Evolutionary conservation across 2,797 vertebrate genomes (phyloP).

Genomic region (Capromys pilorides): DNA sequence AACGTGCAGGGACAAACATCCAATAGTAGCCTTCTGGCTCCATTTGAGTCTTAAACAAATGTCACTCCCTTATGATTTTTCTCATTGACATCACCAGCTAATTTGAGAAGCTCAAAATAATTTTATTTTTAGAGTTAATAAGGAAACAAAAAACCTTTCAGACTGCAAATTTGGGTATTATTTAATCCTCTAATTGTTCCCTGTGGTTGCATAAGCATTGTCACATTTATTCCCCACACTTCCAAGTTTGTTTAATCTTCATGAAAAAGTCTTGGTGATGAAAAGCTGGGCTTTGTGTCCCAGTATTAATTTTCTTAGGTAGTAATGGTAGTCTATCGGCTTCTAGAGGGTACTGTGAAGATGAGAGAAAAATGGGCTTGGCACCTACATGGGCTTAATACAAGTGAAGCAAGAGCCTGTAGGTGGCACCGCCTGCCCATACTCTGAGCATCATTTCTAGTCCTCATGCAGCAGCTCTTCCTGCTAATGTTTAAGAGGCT

Average conservation of each 20-base stretch:
- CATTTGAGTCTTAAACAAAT: background rate
- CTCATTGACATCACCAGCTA: no score
- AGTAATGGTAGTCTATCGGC: background rate
- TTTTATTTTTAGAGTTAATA: no score
- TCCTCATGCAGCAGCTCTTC: no score
- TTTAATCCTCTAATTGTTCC: conserved; percentile 10
- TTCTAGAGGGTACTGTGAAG: background rate
- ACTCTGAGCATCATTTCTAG: background rate
- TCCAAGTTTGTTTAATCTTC: background rate
- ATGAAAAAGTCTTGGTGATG: background rate
- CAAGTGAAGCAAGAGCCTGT: background rate
- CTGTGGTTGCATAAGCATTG: background rate
- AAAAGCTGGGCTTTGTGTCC: background rate
- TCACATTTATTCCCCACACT: background rate
- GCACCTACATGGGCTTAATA: background rate
- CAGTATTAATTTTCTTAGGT: background rate
- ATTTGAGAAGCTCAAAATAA: no score
- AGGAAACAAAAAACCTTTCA: no score
- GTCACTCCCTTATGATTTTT: background rate
- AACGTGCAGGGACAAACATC: background rate
- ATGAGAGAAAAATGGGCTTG: background rate
- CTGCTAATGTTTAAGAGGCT: background rate
- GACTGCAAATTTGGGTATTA: background rate
- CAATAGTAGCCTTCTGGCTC: background rate
- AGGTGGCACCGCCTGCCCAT: background rate